Base-by-base conservation (phyloP, 2,113 vertebrate species). In the Microcebus ravelobensis region DNA sequence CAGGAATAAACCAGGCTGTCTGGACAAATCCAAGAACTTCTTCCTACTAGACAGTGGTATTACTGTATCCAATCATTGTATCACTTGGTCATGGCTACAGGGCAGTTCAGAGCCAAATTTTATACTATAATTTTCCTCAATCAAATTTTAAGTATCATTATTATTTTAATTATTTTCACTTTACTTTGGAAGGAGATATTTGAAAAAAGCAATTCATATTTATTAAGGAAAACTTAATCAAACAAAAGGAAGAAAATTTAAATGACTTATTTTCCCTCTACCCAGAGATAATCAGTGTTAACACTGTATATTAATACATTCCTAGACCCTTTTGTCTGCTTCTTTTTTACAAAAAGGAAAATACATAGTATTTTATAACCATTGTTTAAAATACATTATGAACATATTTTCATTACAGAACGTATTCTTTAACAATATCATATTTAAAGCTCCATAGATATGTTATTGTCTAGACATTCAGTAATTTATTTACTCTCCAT, bases 171-270 rank as follows among this genome's bases (percentile, higher is more conserved):
- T 50, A 68, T 50, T 89, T 84, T 88, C n/a, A 25, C 67, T 93
- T 91, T 86, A 61, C 61, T 84, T 39, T 70, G 52, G 85, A 45
- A 84, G 15, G 42, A 12, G 21, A 48, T 61, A 65, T 21, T 48
- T 83, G 34, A 82, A 92, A 95, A 90, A 90, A 93, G 36, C 36
- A 84, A 71, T 12, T 34, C 23, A 52, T 45, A 76, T 76, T 87
- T 55, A 68, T 63, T 59, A 89, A 68, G 39, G 57, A 92, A 80
- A 27, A 85, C 34, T 81, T n/a, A 70, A 48, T 48, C 17, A 92
- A 67, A 36, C 57, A 42, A 95, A 91, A 81, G 17, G 55, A 80
- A 91, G 31, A 48, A 92, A 95, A 71, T 59, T 59, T 57, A 90
- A 92, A 82, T 25, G 13, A 65, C 2, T 4, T 29, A 82, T 50